Percentiles rank a stretch among this genome's conserved stretches.
Evolutionary conservation across 2,113 vertebrate genomes (phyloP).

Genomic region (Natator depressus): DNA sequence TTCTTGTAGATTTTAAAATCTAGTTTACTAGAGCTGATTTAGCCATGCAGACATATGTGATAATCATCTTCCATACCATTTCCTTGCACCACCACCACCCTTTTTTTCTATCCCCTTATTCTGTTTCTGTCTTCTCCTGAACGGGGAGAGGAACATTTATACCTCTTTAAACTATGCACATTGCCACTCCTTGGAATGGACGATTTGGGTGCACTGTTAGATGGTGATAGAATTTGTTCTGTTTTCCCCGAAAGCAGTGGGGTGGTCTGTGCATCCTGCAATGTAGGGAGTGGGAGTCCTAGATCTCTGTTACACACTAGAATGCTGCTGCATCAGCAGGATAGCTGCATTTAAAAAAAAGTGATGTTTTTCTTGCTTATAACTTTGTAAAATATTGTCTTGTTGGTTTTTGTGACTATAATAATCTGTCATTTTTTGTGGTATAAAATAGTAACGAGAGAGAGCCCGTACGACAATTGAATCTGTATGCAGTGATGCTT

Average conservation of each 20-base stretch:
- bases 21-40: neutral
- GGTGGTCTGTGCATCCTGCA: neutral
- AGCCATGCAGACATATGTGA: neutral
- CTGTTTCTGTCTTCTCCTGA: neutral
- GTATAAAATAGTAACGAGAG: neutral
- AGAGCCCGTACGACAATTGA: neutral
- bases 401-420: neutral
- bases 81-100: neutral
- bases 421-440: neutral
- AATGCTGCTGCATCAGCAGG: neutral
- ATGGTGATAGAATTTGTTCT: neutral
- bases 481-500: neutral
- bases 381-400: neutral
- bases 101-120: neutral
- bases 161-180: neutral
- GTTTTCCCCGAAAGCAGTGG: neutral
- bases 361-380: neutral
- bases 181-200: rapidly evolving
- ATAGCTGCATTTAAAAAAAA: neutral
- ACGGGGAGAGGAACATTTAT: neutral
- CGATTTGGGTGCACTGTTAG: neutral
- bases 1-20: neutral
- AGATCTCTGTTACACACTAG: neutral
- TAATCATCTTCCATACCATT: neutral
- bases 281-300: neutral